Evolutionary conservation across 2,888 invertebrate genomes (phyloP).

Genomic region (Cryptocheilus praepositus): DNA sequence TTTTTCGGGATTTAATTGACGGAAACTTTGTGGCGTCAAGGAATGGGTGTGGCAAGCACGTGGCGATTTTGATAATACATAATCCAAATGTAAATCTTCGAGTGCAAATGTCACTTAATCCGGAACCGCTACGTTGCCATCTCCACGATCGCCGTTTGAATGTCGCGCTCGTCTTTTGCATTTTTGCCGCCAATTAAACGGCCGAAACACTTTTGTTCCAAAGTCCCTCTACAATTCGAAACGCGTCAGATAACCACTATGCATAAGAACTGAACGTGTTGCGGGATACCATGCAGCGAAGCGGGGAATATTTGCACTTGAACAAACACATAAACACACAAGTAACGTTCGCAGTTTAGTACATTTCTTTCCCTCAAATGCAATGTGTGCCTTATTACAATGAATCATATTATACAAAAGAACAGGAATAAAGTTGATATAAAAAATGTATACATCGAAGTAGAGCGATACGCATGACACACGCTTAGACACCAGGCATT

Average conservation of each 20-base stretch:
- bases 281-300: too few species aligned
- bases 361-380: slow-evolving; percentile 33
- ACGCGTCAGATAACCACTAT: too few species aligned
- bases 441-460: slow-evolving; percentile 41
- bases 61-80: slow-evolving; percentile 51
- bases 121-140: slow-evolving; percentile 40
- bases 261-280: too few species aligned
- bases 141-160: slow-evolving; percentile 46
- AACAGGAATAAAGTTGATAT: slow-evolving; percentile 40
- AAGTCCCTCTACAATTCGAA: neutral
- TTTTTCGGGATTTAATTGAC: neutral
- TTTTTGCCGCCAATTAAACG: neutral
- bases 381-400: slow-evolving; percentile 27
- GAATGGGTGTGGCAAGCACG: slow-evolving; percentile 22
- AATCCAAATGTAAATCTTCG: slow-evolving; percentile 45
- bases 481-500: neutral
- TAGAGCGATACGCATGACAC: neutral
- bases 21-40: slow-evolving; percentile 9
- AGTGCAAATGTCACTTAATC: slow-evolving; percentile 34
- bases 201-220: neutral
- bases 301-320: too few species aligned
- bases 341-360: slow-evolving; percentile 20
- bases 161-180: slow-evolving; percentile 40
- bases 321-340: too few species aligned
- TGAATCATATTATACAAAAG: slow-evolving; percentile 37